Evolutionary conservation across 1,140 invertebrate genomes (phyloP).

Genomic region (Macrotrachela quadricornifera): DNA sequence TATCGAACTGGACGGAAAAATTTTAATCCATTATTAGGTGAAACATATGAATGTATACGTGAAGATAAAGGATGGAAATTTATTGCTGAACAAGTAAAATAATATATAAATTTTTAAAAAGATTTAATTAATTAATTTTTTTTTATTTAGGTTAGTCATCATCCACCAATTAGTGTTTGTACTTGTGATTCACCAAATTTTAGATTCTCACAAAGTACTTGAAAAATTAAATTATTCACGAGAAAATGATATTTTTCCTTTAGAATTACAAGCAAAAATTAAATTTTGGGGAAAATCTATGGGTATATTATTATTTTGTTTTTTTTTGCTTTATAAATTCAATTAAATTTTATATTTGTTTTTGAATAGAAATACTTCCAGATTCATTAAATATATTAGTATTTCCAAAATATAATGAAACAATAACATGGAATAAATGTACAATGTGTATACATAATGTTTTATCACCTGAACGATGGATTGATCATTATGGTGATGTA

Average conservation of each 20-base stretch:
- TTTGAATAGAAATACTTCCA: too few species aligned
- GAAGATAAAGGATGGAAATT: conserved; percentile 57
- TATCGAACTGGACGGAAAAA: conserved; percentile 26
- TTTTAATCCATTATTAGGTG: conserved; percentile 27
- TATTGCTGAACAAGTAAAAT: conserved; percentile 41
- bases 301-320: conserved; percentile 14
- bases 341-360: too few species aligned
- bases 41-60: conserved; percentile 40
- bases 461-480: conserved; percentile 53
- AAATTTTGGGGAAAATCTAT: conserved; percentile 34
- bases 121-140: too few species aligned
- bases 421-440: conserved; percentile 64
- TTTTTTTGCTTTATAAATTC: too few species aligned
- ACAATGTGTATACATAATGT: conserved; percentile 67
- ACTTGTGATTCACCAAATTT: conserved; percentile 39
- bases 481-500: conserved; percentile 64
- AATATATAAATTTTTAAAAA: background rate
- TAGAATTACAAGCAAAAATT: conserved; percentile 28
- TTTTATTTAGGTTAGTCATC: conserved; percentile 21
- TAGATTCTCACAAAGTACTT: conserved; percentile 47
- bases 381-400: too few species aligned
- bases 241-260: conserved; percentile 9
- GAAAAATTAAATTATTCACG: background rate
- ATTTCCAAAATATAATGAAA: conserved; percentile 31
- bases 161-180: conserved; percentile 27